Evolutionary conservation across 2,113 vertebrate species (phyloP), one percentile per base, ranked within the genome.

Genomic region (Bungarus multicinctus): DNA sequence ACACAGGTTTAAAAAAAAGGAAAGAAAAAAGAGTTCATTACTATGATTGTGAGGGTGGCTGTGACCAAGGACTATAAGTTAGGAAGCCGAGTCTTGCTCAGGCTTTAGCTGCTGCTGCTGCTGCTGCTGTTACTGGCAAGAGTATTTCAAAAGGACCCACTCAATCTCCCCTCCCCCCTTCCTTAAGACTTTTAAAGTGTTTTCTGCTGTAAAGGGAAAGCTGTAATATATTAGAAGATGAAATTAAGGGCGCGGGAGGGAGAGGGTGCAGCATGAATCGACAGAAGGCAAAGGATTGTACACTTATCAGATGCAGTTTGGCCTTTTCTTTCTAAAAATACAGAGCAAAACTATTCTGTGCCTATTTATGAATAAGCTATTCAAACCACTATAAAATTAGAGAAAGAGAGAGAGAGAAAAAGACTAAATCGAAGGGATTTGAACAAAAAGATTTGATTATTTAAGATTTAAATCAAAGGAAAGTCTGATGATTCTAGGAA

Each of bases 281-380:
- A 97, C 98, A 97, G 97, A 98, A 98, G 95, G 98, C 97, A 97
- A 98, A 98, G 98, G 98, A 98, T 98, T 99, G 98, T 99, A 98
- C 97, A 98, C 98, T 98, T 98, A 97, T 97, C 98, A 97, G 96
- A 98, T 96, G 98, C 97, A 55, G 97, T 98, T 98, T 97, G 97
- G 98, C 97, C 98, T 98, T 98, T 98, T 94, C 27, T 47, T 55
- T 50, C 52, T 57, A 47, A 45, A 92, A 60, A 60, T 30, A 23
- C 39, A 39, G 34, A 54, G 18, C 25, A 98, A 93, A 97, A 97
- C 97, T 97, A 98, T 98, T 98, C 98, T 98, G 98, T 99, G 99
- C 98, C 99, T 99, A 98, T 98, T 98, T 98, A 98, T 98, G 98
- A 98, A 97, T 98, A 97, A 98, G 98, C 92, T 96, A 96, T 92